Conservation (phyloP, 2,888 invertebrate genomes). For the Pimpla rufipes region DNA sequence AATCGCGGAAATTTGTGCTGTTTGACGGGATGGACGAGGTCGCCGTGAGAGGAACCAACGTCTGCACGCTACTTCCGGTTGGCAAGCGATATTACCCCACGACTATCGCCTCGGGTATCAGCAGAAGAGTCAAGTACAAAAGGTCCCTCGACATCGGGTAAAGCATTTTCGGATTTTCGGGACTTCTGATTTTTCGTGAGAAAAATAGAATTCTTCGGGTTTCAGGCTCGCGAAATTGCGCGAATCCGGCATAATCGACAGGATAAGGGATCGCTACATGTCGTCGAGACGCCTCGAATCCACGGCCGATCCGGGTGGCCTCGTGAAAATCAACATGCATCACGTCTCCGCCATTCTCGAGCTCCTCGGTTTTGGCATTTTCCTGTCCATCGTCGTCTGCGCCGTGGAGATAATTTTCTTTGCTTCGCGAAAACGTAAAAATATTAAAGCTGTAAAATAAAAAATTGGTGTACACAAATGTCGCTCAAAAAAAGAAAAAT, state of each 20-base stretch:
- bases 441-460: too few species aligned
- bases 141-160: slow-evolving; percentile 46
- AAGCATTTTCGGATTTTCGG: background rate
- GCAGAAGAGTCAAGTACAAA: slow-evolving; percentile 6
- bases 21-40: slow-evolving; percentile 39
- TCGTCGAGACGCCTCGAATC: background rate
- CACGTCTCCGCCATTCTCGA: slow-evolving; percentile 20
- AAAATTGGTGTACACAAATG: too few species aligned
- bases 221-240: slow-evolving; percentile 54
- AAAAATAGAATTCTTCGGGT: background rate
- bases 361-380: background rate
- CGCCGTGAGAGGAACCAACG: background rate
- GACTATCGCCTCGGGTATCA: slow-evolving; percentile 5
- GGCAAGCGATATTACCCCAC: background rate
- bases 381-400: background rate
- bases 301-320: background rate
- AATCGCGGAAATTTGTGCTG: slow-evolving; percentile 41
- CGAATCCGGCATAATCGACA: slow-evolving; percentile 46
- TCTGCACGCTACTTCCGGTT: slow-evolving; percentile 23
- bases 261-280: slow-evolving; percentile 43
- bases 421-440: background rate
- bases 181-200: too few species aligned
- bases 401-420: background rate
- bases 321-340: slow-evolving; percentile 56
- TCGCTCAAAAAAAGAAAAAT: too few species aligned